Conservation (phyloP, 2,797 vertebrate genomes). For the Botia almorhae region DNA sequence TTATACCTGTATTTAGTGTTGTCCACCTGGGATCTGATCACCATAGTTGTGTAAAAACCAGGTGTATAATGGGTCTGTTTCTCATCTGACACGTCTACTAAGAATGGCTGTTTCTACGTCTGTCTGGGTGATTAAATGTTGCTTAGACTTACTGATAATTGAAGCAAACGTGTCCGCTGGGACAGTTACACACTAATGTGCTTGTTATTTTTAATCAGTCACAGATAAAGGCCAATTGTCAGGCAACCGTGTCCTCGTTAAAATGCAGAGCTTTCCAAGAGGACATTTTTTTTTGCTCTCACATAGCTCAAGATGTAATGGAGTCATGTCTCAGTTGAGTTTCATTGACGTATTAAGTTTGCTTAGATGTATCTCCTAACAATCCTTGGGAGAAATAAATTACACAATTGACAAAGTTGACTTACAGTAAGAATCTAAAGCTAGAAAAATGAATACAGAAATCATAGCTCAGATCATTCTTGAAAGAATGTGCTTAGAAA, state of each 20-base stretch:
- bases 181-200: slow-evolving; percentile 24
- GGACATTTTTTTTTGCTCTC: background rate
- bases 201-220: slow-evolving; percentile 35
- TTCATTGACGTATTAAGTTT: background rate
- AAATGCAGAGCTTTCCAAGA: background rate
- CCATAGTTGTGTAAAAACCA: no score
- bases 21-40: background rate
- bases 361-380: background rate
- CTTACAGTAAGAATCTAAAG: no score
- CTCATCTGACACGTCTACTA: background rate
- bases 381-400: background rate
- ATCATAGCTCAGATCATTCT: no score
- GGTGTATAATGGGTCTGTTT: background rate
- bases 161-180: slow-evolving; percentile 8
- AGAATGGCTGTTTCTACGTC: background rate
- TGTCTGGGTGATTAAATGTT: background rate
- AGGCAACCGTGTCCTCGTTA: background rate
- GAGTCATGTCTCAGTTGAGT: background rate
- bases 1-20: background rate
- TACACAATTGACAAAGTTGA: background rate
- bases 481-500: no score
- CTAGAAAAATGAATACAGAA: no score
- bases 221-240: slow-evolving; percentile 19
- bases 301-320: background rate
- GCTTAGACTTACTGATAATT: slow-evolving; percentile 24